Evolutionary conservation across 2,797 vertebrate species (phyloP), one percentile per base, ranked within the genome.

Genomic region (Fundulus diaphanus): DNA sequence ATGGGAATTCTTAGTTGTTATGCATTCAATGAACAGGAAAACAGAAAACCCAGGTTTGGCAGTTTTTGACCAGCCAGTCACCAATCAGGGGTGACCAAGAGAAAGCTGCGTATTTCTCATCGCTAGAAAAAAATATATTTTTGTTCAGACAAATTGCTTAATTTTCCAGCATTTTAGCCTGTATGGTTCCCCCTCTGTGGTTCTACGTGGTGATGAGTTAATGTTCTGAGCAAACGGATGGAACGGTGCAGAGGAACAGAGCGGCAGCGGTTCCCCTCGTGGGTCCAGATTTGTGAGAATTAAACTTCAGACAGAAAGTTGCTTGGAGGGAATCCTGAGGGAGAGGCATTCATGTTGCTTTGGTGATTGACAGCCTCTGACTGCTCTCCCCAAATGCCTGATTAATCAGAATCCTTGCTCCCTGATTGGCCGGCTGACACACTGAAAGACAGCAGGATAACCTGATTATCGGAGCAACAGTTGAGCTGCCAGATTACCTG

Each of bases 401-500:
- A 70, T 42, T 52, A 27, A 40, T 42, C 51, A 35, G 35, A 54
- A 54, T 18, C 7, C 61, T 29, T 9, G 67, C 68, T 80, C 74
- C 70, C 7, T 79, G 83, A 80, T 82, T 84, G 80, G 77, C 75
- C 59, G 48, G 33, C 76, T 75, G 78, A 82, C 46, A 69, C 22
- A 67, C 22, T 68, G 74, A 40, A 37, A n/a, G 61, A 70, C 66
- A 67, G 85, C 71, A 73, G 57, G 37, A 74, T 66, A 73, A 83
- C 72, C 69, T 65, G 68, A 79, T 77, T 66, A 76, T 33, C 48
- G 76, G 70, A 33, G 81, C 33, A 0, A 31, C 44, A n/a, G 44
- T 1, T 3, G 42, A 42, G 78, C 80, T 85, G 76, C 61, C 82
- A 84, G 84, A 72, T 80, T 70, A 83, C 75, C 83, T 78, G 77